Conservation (phyloP, 2,888 invertebrate species). For the Ischnura elegans region DNA sequence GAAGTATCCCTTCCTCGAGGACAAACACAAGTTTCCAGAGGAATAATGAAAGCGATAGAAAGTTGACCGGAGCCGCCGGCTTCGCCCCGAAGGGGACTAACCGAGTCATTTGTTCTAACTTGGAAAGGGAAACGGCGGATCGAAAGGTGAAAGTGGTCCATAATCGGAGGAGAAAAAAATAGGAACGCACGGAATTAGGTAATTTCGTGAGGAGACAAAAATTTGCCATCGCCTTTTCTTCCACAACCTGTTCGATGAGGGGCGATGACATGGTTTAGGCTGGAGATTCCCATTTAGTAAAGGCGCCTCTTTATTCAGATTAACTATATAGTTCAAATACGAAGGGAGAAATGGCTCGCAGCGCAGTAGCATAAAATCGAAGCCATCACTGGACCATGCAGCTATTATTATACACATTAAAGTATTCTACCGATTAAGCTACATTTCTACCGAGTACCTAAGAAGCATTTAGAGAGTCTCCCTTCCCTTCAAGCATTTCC, state of each 20-base stretch:
- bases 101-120: constrained; percentile 54
- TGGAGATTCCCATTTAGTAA: constrained; percentile 58
- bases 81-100: neutral
- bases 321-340: no score
- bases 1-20: neutral
- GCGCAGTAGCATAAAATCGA: no score
- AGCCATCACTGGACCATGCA: neutral
- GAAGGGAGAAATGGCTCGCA: neutral
- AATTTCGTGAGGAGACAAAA: constrained; percentile 57
- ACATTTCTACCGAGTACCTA: no score
- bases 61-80: constrained; percentile 4
- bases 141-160: constrained; percentile 59
- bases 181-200: constrained; percentile 47
- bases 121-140: constrained; percentile 34
- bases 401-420: no score
- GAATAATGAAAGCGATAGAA: constrained; percentile 31
- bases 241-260: constrained; percentile 40
- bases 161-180: neutral
- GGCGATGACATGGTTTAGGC: neutral
- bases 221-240: constrained; percentile 39
- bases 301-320: no score
- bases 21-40: neutral
- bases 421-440: no score
- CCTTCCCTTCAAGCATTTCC: no score
- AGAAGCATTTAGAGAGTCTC: no score